A percentile compares a stretch with the other conserved stretches of the same genome.
Conservation (phyloP, 2,113 vertebrate genomes). For the Cyprinodon variegatus region DNA sequence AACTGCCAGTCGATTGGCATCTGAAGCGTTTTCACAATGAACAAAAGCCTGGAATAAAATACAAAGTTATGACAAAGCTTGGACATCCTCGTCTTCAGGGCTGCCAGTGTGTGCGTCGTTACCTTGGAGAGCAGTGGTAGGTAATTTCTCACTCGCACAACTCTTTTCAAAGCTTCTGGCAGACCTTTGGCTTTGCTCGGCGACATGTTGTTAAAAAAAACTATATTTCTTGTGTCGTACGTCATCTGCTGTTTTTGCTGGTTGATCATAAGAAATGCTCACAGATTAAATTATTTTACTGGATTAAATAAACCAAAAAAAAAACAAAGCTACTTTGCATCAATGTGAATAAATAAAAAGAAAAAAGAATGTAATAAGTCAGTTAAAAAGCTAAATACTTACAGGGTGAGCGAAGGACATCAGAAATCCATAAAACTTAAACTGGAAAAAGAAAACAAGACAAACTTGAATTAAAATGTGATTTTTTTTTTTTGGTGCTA, state of each 20-base stretch:
- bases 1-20: constrained; percentile 49
- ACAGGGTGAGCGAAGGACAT: constrained; percentile 22
- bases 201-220: constrained; percentile 53
- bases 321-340: too few species aligned
- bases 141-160: constrained; percentile 1
- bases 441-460: constrained; percentile 31
- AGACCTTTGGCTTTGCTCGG: constrained; percentile 14
- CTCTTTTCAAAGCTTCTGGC: constrained; percentile 6
- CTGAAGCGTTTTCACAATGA: background rate
- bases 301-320: background rate
- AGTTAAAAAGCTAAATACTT: constrained; percentile 20
- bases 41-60: constrained; percentile 48
- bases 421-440: constrained; percentile 39
- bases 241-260: background rate
- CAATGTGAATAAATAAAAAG: background rate
- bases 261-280: too few species aligned
- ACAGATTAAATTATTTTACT: background rate
- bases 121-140: constrained; percentile 68
- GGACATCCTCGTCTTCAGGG: background rate
- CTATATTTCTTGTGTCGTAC: accelerated
- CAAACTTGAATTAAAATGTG: background rate
- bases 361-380: background rate
- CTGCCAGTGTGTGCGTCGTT: background rate
- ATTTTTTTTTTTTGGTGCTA: background rate
- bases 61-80: background rate